Evolutionary conservation across 2,113 vertebrate genomes (phyloP).

Genomic region (cattle (Bos taurus)): ARS-UCD2.0 NC_037343.1:24922501-24923000

Average conservation of each 20-base stretch:
- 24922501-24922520: rapidly evolving
- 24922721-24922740: not conserved
- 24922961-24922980: rapidly evolving
- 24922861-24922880: not conserved
- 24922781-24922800: not conserved
- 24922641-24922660: not conserved
- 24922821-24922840: not conserved
- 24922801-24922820: not conserved
- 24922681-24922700: not conserved
- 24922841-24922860: not conserved
- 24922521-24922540: not conserved
- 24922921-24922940: not conserved
- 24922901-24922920: not conserved
- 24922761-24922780: not conserved
- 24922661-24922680: not conserved
- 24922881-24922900: not conserved
- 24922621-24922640: not conserved
- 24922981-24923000: too few relatives aligned
- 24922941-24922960: not conserved
- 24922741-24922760: not conserved
- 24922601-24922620: not conserved
- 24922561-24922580: not conserved
- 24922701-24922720: not conserved
- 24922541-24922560: not conserved
- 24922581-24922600: not conserved